Base-by-base conservation (phyloP, 2,888 invertebrate genomes). In the Liopterus haemorrhoidalis region DNA sequence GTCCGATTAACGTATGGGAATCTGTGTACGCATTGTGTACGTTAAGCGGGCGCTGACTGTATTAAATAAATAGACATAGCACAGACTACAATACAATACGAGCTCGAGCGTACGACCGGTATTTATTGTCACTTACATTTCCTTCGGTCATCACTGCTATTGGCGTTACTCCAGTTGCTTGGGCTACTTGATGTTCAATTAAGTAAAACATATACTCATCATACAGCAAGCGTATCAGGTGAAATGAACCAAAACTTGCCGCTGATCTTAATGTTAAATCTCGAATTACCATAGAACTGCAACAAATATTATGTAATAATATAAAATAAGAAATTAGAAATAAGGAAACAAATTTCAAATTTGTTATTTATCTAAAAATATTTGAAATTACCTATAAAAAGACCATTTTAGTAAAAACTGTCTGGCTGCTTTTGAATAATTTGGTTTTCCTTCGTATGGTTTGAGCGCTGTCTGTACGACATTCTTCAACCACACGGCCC, bases 161-260 rank as follows among this genome's bases (percentile, higher is more conserved):
- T 46, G 95, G 92, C 55, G 94, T 92, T 63, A 88, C 85, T 54
- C 85, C 84, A 41, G 83, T 85, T 39, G 91, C 91, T 62, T 83
- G 79, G 28, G 97, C 95, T 21, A 97, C 94, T 69, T 91, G 87
- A 62, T 94, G 92, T 71, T 99, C 97, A 58, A 99, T 90, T 59
- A 97, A 76, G 71, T 93, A 97, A 72, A 95, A 94, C 87, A 99
- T 96, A 70, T 96, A 99, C 71, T 99, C 99, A 70, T 99, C 97
- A 69, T 95, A 99, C 46, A 99, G 78, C 61, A 99, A 77, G 32
- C 97, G 85, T 61, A 99, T 91, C 57, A 99, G 78, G 72, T 99
- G 99, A 75, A 99, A 99, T 53, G 95, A 95, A 40, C 99, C 99
- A 72, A 99, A 99, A 69, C 95, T 95, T 15, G 95, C 91, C 25